A percentile compares a stretch with the other conserved stretches of the same genome.
phyloP scores from a whole-genome alignment of 2,113 vertebrate genomes.

The Oncorhynchus keta region DNA sequence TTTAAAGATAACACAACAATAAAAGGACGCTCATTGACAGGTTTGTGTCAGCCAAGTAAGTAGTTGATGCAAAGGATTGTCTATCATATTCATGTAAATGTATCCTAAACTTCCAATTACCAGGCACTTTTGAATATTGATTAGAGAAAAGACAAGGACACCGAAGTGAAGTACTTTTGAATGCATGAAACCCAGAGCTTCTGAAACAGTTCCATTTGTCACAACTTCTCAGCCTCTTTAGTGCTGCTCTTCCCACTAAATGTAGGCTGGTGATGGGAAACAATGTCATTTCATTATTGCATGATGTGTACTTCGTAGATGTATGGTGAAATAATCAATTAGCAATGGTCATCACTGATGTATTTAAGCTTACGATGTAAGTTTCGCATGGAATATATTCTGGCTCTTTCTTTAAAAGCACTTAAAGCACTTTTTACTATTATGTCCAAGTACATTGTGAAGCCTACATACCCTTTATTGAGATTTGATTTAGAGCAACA shows the following conservation, averaged over 20 bases:
- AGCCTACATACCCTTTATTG: conserved; percentile 51
- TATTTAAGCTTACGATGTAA: conserved; percentile 55
- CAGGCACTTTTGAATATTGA: conserved; percentile 62
- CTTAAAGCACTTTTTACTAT: conserved; percentile 3
- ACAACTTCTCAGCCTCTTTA: conserved; percentile 58
- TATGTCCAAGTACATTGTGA: conserved; percentile 30
- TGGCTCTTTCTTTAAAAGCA: conserved; percentile 57
- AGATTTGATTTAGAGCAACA: conserved; percentile 58
- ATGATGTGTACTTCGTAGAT: conserved; percentile 55
- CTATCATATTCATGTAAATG: conserved; percentile 55
- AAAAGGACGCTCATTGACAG: conserved; percentile 10
- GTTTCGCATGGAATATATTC: conserved; percentile 58
- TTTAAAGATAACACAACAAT: neutral
- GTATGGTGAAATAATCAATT: conserved; percentile 61
- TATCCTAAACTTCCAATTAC: conserved; percentile 54
- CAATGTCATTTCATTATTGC: conserved; percentile 58
- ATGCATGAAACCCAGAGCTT: conserved; percentile 23
- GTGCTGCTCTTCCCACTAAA: conserved; percentile 33
- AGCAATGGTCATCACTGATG: conserved; percentile 55
- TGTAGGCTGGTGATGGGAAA: conserved; percentile 31
- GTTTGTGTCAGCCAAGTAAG: conserved; percentile 35
- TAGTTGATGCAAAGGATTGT: conserved; percentile 39
- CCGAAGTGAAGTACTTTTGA: conserved; percentile 51
- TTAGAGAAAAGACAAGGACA: conserved; percentile 50
- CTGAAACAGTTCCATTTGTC: conserved; percentile 58